Base-by-base conservation (phyloP, 2,888 invertebrate genomes). In the Charanyca ferruginea region DNA sequence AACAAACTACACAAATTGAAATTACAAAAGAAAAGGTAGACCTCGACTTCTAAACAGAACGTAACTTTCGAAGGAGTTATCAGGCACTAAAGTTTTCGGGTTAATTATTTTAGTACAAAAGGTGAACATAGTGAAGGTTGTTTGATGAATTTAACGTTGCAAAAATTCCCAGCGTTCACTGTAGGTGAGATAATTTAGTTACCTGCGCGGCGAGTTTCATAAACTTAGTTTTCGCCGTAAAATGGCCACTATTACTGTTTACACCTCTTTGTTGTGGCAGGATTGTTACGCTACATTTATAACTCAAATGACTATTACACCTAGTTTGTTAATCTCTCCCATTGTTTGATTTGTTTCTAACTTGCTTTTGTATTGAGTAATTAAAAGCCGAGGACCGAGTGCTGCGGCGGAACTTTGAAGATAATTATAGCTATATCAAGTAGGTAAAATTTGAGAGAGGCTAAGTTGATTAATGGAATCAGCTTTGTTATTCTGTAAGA, bases 221-320 rank as follows among this genome's bases (percentile, higher is more conserved):
- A 79, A 83, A 83, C 79, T 65, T 52, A 74, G 73, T 83, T 81
- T 80, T 60, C 73, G 51, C 73, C 53, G 35, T 80, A 81, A 85
- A 89, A 85, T 87, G 83, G 83, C 84, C 83, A 84, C 84, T 85
- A 84, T 82, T 80, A 83, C 73, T 73, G 80, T 85, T 86, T 81
- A 72, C 80, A 52, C 72, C 71, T 66, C 66, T 54, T 63, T 70
- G 71, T 72, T 77, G 73, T 63, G 63, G 66, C 63, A 68, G 71
- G 81, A 80, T 79, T 53, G 68, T 80, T 80, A 64, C 70, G 57
- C 57, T 32, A 47, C 48, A 57, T 63, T 59, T 44, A 72, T 59
- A 71, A 63, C 61, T 55, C 58, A 62, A 63, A 74, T 55, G 66
- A 63, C 71, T 75, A 38, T 66, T 38, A 28, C 63, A 47, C 54